Evolutionary conservation across 2,113 vertebrate genomes (phyloP).

Genomic region (Rhinoptilus africanus): DNA sequence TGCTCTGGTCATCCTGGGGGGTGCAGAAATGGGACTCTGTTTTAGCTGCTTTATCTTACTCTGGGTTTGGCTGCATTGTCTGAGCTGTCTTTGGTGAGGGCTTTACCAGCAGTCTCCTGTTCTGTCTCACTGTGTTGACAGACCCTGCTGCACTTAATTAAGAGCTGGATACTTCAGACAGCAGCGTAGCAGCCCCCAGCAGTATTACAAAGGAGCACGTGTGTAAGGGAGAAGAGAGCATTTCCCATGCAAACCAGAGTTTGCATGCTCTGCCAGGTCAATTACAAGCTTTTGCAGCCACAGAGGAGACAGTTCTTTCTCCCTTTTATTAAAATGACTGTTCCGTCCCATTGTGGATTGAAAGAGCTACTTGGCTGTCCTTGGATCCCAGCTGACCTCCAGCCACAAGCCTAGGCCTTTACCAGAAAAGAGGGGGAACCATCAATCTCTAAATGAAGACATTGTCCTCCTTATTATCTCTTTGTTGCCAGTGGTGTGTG

Average conservation of each 20-base stretch:
- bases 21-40: neutral
- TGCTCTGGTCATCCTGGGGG: neutral
- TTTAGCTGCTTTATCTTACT: neutral
- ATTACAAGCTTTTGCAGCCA: constrained; percentile 34
- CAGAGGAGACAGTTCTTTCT: constrained; percentile 23
- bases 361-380: constrained; percentile 28
- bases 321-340: constrained; percentile 24
- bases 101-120: neutral
- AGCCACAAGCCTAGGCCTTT: constrained; percentile 29
- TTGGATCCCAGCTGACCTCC: neutral
- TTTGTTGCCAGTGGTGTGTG: neutral
- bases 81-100: neutral
- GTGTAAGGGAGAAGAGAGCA: neutral
- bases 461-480: neutral
- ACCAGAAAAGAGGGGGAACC: neutral
- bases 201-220: constrained; percentile 15
- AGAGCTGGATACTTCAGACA: neutral
- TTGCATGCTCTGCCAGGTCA: constrained; percentile 30
- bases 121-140: neutral
- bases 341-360: neutral
- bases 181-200: neutral
- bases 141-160: neutral
- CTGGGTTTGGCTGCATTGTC: neutral
- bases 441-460: constrained; percentile 25
- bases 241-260: constrained; percentile 26